A percentile compares a stretch with the other conserved stretches of the same genome.
Evolutionary conservation across 1,140 invertebrate genomes (phyloP).

Genomic region (Battus philenor): DNA sequence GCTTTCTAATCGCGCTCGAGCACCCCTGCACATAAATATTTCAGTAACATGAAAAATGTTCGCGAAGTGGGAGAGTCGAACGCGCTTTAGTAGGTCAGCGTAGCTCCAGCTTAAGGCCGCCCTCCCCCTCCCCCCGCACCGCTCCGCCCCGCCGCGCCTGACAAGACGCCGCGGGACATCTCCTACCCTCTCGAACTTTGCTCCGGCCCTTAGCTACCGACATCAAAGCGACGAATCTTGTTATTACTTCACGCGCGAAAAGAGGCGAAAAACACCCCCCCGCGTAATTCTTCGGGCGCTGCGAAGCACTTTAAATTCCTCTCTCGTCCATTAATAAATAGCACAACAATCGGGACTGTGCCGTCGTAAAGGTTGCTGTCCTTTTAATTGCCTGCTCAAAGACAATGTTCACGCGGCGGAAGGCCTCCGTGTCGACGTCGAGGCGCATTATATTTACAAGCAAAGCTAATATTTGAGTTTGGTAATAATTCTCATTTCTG

Average conservation of each 20-base stretch:
- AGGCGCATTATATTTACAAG: too few species aligned
- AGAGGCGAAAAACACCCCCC: constrained; percentile 38
- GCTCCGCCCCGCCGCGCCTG: constrained; percentile 32
- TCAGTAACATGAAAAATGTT: constrained; percentile 47
- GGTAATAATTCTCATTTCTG: too few species aligned
- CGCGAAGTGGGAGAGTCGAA: constrained; percentile 33
- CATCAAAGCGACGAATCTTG: constrained; percentile 64
- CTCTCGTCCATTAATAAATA: background rate
- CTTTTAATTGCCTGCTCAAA: background rate
- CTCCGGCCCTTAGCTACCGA: constrained; percentile 26
- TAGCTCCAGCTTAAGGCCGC: constrained; percentile 39
- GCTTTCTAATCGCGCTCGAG: constrained; percentile 57
- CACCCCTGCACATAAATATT: constrained; percentile 61
- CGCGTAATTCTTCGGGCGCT: too few species aligned
- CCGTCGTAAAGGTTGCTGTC: background rate
- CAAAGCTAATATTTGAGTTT: too few species aligned
- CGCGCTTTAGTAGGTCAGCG: constrained; percentile 55
- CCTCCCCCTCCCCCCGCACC: constrained; percentile 30
- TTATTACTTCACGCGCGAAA: constrained; percentile 46
- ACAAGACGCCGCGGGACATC: constrained; percentile 45
- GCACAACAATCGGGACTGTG: background rate
- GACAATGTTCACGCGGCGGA: too few species aligned
- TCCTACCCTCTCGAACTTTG: constrained; percentile 42
- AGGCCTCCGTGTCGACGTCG: too few species aligned
- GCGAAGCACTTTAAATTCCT: too few species aligned